Evolutionary conservation across 2,797 vertebrate genomes (phyloP), one percentile per base, ranked within the genome.

Genomic region (Emydoidea blandingii): DNA sequence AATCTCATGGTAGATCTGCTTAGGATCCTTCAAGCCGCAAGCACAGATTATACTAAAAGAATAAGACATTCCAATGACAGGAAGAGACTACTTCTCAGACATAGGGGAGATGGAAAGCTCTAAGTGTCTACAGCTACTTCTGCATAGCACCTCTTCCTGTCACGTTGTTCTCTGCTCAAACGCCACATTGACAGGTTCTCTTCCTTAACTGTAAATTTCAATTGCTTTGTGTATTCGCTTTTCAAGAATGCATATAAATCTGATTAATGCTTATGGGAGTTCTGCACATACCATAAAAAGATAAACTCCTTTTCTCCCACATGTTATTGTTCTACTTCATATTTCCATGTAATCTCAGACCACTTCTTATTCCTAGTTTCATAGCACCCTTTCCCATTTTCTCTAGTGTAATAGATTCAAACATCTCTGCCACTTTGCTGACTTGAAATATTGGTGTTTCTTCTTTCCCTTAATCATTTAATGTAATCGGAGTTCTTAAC

Each of bases 1-100:
- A 88, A 94, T 95, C 85, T 94, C 89, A 88, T 57, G 76, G 89
- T 87, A 93, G 65, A 93, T 79, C 8, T 87, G 59, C 18, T 92
- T 81, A 47, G 79, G 47, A 94, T 95, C 65, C 68, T 95, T 95
- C 1, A 88, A 97, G 95, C 88, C 88, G 93, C 76, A 86, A 91
- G 76, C 59, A 95, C 81, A 96, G 82, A 95, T 91, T 79, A 87
- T 78, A 37, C 41, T 84, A 93, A 87, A 79, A 49, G 81, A 86
- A 96, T 91, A 68, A 90, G 85, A 76, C 88, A 87, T 86, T 92
- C 79, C 54, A 80, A 52, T 91, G 95, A 92, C 2, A 5, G 23
- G 81, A 84, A 59, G 31, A 59, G 88, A 74, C 23, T 3, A 31
- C 59, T 94, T 78, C 2, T 2, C 19, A 19, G 80, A 83, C 15